Percentiles rank a stretch among this genome's conserved stretches.
phyloP scores from a whole-genome alignment of 2,113 vertebrate species.

The Zosterops japonicus region DNA sequence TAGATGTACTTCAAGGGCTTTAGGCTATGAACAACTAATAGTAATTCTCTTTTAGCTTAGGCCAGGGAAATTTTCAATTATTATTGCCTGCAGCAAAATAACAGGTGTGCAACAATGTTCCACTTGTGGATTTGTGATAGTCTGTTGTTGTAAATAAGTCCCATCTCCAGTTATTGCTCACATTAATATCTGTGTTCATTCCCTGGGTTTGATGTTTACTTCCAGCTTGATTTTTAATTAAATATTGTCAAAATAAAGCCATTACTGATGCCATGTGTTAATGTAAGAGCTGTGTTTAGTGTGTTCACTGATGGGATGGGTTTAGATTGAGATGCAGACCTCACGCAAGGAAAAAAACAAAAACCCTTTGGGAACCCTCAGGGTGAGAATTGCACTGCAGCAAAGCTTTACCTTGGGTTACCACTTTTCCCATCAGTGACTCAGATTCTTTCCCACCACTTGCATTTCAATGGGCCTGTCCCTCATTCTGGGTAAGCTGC shows the following conservation, averaged over 20 bases:
- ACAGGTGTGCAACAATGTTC: neutral
- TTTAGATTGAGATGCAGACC: neutral
- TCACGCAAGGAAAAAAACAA: neutral
- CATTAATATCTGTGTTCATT: neutral
- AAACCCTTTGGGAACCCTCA: neutral
- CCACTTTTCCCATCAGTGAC: neutral
- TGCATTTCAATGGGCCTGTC: neutral
- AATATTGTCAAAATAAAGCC: conserved; percentile 36
- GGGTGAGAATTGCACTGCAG: neutral
- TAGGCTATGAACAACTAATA: neutral
- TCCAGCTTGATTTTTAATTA: neutral
- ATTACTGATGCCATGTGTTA: neutral
- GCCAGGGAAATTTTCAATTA: neutral
- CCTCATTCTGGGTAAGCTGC: neutral
- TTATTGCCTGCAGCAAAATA: neutral
- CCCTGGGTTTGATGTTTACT: neutral
- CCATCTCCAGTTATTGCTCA: neutral
- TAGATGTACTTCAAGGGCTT: neutral
- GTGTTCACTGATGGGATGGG: neutral
- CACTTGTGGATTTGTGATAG: neutral
- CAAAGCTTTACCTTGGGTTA: neutral
- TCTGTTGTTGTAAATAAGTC: neutral
- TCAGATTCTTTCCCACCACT: neutral
- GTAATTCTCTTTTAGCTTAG: neutral
- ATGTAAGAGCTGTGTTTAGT: neutral